These are phyloP conservation scores for Coreius guichenoti DNA, from an alignment of 2,797 vertebrate genomes.

Conservation along the genomic window DNA sequence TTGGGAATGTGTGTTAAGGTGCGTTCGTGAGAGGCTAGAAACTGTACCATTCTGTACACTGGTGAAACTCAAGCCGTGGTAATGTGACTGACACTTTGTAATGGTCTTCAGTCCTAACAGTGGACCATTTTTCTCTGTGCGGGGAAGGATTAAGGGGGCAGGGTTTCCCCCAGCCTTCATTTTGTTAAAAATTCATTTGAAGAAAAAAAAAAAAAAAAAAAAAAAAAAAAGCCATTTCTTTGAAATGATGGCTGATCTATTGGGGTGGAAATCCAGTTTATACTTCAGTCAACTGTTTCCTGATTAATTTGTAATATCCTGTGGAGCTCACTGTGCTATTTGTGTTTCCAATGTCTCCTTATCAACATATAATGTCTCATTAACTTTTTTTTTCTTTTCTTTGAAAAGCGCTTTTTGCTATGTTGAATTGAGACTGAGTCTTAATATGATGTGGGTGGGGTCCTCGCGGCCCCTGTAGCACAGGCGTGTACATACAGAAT, in stretches of 20 bases:
- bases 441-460: conserved; percentile 62
- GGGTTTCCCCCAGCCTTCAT: conserved; percentile 24
- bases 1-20: background rate
- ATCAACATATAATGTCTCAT: conserved; percentile 38
- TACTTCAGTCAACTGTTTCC: conserved; percentile 28
- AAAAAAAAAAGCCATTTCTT: background rate
- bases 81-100: conserved; percentile 12
- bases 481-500: conserved; percentile 75
- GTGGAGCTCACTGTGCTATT: conserved; percentile 71
- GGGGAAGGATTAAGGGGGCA: conserved; percentile 22
- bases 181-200: conserved; percentile 3
- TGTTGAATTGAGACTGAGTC: conserved; percentile 67
- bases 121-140: conserved; percentile 4
- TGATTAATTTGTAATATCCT: conserved; percentile 64
- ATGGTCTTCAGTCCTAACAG: conserved; percentile 14
- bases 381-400: conserved; percentile 51
- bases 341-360: conserved; percentile 59
- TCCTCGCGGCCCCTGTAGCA: conserved; percentile 64
- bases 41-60: conserved; percentile 21
- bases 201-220: background rate
- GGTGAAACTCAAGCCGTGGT: conserved; percentile 20
- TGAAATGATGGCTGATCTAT: background rate
- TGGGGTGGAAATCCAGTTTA: conserved; percentile 16
- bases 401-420: conserved; percentile 58
- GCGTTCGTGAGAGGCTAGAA: conserved; percentile 15